Percentiles rank a stretch among this genome's conserved stretches.
phyloP scores from a whole-genome alignment of 2,113 vertebrate genomes.

The Anoplopoma fimbria region DNA sequence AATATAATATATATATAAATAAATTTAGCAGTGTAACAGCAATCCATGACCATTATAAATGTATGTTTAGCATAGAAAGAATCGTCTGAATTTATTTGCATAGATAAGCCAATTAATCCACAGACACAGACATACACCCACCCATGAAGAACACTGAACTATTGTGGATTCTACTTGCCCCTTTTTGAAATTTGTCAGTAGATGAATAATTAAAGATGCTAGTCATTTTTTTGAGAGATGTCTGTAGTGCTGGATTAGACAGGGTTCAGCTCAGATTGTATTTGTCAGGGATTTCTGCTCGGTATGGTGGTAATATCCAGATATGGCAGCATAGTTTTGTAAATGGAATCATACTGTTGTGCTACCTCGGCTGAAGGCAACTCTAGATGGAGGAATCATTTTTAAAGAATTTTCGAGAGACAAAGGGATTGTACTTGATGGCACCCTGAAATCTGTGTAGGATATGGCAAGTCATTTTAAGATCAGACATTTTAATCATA shows the following conservation, averaged over 20 bases:
- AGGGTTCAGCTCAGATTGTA: constrained; percentile 63
- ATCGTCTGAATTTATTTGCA: background rate
- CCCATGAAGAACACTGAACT: constrained; percentile 37
- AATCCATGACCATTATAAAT: background rate
- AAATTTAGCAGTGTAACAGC: background rate
- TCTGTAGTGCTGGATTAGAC: constrained; percentile 71
- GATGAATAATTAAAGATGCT: constrained; percentile 68
- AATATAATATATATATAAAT: background rate
- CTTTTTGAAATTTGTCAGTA: constrained; percentile 51
- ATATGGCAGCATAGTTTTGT: constrained; percentile 46
- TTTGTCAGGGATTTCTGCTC: constrained; percentile 63
- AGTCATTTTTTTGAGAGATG: constrained; percentile 40
- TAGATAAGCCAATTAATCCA: constrained; percentile 13
- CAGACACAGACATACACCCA: background rate
- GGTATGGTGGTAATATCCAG: constrained; percentile 53
- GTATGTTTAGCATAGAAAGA: background rate
- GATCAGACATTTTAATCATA: constrained; percentile 4
- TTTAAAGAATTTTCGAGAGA: constrained; percentile 50
- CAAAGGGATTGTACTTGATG: constrained; percentile 28
- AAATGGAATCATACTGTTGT: constrained; percentile 53
- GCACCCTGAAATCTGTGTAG: background rate
- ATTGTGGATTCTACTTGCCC: constrained; percentile 23
- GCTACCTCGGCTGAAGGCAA: constrained; percentile 14
- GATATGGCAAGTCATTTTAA: constrained; percentile 16
- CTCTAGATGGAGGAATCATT: background rate